Evolutionary conservation across 2,888 invertebrate genomes (phyloP), one percentile per base, ranked within the genome.

Genomic region (Odiellus spinosus): DNA sequence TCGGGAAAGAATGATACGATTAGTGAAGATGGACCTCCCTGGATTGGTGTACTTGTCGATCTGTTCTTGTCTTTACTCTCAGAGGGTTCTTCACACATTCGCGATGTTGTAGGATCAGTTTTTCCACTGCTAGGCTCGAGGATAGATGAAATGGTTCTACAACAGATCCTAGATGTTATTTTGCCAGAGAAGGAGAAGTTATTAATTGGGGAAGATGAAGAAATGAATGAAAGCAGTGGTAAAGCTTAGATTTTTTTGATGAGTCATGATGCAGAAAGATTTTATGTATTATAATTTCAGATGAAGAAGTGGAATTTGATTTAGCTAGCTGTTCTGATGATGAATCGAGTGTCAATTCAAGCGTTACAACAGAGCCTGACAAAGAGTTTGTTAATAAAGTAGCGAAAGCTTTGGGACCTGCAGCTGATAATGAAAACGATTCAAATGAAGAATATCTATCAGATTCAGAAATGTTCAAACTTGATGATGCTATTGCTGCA

Each of bases 401-500:
- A 10, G 41, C 52, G 42, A 43, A 48, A 19, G 55, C 51, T 36
- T 45, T 55, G 15, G 55, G 54, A 32, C 20, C 44, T 34, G 55
- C 52, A 15, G 55, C 47, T 35, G 51, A 55, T 32, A 42, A 38
- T 34, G 46, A 49, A 40, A 49, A 53, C 45, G 52, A 33, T 3
- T 49, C 49, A 45, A 36, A 44, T 3, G 45, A 45, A 17, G 38
- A 48, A 38, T 49, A 49, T 33, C 20, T 55, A 32, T 48, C 48
- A 20, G 55, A 55, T 42, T 42, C 47, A 10, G 55, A 55, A 43
- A 55, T 55, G 55, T 53, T 51, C 40, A 51, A 54, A 33, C n/a
- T 55, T 11, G 55, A 55, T 40, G 51, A 54, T 19, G 36, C 51
- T 18, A 35, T 55, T 19, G 45, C 54, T 18, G 35, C 48, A 42